Conservation (phyloP, 1,140 invertebrate genomes). For the Manduca sexta region DNA sequence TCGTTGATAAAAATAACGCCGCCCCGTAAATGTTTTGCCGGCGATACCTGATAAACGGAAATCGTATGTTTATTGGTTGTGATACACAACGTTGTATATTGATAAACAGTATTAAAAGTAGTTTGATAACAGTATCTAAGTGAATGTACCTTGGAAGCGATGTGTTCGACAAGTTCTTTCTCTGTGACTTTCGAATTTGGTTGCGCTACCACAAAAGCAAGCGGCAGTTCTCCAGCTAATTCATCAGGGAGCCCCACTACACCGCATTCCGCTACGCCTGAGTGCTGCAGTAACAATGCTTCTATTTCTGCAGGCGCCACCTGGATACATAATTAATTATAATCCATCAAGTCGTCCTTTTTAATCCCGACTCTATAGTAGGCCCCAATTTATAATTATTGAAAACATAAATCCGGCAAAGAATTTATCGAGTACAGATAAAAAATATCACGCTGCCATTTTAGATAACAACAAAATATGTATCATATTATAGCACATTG, state of each 20-base stretch:
- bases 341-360: too few relatives aligned
- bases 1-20: slow-evolving; percentile 77
- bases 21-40: slow-evolving; percentile 73
- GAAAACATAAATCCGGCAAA: too few relatives aligned
- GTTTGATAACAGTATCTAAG: neutral
- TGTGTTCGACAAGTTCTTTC: slow-evolving; percentile 66
- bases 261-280: slow-evolving; percentile 78
- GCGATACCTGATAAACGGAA: slow-evolving; percentile 45
- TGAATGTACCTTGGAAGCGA: slow-evolving; percentile 48
- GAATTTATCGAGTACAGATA: too few relatives aligned
- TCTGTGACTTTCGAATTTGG: slow-evolving; percentile 52
- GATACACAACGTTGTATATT: too few relatives aligned
- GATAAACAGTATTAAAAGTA: neutral
- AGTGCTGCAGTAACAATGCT: slow-evolving; percentile 78
- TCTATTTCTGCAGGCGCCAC: slow-evolving; percentile 84
- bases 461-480: too few relatives aligned
- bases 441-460: too few relatives aligned
- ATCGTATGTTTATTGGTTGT: neutral
- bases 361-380: too few relatives aligned
- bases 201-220: slow-evolving; percentile 80
- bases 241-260: slow-evolving; percentile 83
- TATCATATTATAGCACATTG: too few relatives aligned
- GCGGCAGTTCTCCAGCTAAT: slow-evolving; percentile 79
- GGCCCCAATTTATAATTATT: too few relatives aligned
- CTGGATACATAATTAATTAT: slow-evolving; percentile 27